Evolutionary conservation across 2,113 vertebrate genomes (phyloP).

Genomic region (Nyctereutes procyonoides): DNA sequence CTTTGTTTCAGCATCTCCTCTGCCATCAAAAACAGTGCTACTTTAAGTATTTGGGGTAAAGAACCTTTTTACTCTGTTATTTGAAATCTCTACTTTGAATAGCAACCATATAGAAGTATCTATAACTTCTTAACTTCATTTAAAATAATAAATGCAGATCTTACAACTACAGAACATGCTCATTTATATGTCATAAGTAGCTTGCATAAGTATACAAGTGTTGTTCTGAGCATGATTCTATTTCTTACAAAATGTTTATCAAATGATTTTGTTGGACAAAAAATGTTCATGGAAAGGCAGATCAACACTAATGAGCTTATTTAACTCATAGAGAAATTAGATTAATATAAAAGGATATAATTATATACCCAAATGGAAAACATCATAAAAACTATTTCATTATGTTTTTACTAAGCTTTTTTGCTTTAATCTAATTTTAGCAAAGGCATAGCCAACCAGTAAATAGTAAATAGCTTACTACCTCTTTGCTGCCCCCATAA

Average conservation of each 20-base stretch:
- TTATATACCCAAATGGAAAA: conserved; percentile 70
- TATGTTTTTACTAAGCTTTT: conserved; percentile 72
- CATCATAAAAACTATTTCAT: conserved; percentile 75
- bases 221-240: not conserved
- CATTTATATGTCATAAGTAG: not conserved
- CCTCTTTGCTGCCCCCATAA: not conserved
- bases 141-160: not conserved
- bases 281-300: conserved; percentile 51
- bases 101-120: not conserved
- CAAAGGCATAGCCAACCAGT: conserved; percentile 55
- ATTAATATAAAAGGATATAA: conserved; percentile 78
- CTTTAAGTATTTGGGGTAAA: not conserved
- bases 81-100: not conserved
- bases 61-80: not conserved
- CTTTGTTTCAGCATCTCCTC: not conserved
- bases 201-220: not conserved
- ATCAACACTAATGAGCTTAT: conserved; percentile 75
- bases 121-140: not conserved
- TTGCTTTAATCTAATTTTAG: conserved; percentile 75
- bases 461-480: conserved; percentile 54
- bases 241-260: conserved; percentile 19
- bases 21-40: not conserved
- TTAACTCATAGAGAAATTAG: conserved; percentile 69
- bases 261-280: conserved; percentile 24
- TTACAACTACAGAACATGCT: not conserved